A percentile compares a stretch with the other conserved stretches of the same genome.
phyloP scores from a whole-genome alignment of 2,113 vertebrate genomes.

The Pomatorhinus ruficollis region DNA sequence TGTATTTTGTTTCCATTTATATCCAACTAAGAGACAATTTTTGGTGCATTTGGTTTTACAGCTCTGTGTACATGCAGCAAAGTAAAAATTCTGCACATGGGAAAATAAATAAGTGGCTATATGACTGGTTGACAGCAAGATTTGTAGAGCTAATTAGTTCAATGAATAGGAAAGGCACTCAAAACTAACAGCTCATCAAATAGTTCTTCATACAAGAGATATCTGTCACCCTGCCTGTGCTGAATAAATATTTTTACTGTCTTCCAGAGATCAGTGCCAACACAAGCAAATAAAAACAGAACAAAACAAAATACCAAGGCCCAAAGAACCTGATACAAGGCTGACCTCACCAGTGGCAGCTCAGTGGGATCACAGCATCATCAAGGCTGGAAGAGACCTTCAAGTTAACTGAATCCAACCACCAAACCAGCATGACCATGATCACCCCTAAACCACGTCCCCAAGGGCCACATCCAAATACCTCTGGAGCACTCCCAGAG shows the following conservation, averaged over 20 bases:
- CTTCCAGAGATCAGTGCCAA: neutral
- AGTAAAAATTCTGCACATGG: constrained; percentile 28
- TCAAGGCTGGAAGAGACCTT: neutral
- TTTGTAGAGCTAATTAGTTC: constrained; percentile 70
- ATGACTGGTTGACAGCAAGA: constrained; percentile 62
- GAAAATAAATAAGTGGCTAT: constrained; percentile 59
- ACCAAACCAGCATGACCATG: neutral
- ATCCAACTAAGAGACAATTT: constrained; percentile 57
- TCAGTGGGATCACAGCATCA: neutral
- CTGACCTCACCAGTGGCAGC: neutral
- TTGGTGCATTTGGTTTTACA: constrained; percentile 56
- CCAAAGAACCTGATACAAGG: neutral
- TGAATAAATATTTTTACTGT: constrained; percentile 49
- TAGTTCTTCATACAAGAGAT: constrained; percentile 58
- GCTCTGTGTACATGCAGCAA: constrained; percentile 9
- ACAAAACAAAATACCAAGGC: neutral
- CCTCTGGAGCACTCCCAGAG: neutral
- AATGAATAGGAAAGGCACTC: constrained; percentile 66
- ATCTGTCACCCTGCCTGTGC: constrained; percentile 44
- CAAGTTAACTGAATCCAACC: neutral
- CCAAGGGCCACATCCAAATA: neutral
- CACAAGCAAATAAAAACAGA: neutral
- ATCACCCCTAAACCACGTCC: neutral
- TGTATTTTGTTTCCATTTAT: constrained; percentile 61
- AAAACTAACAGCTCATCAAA: constrained; percentile 68